phyloP scores from a whole-genome alignment of 1,140 invertebrate species.

The Apis cerana region DNA sequence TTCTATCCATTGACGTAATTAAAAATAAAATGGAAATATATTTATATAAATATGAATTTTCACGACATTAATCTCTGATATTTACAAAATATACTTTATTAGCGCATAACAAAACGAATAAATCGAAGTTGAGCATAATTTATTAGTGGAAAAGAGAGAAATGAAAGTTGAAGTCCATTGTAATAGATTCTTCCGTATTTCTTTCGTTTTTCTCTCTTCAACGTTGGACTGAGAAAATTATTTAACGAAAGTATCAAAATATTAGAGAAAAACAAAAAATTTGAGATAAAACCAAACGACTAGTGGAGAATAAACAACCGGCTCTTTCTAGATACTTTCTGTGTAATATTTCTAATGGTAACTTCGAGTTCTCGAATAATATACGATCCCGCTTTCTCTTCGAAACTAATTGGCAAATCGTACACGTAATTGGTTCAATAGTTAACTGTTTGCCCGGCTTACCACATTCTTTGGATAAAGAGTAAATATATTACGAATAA shows the following conservation, averaged over 20 bases:
- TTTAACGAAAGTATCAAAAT: not conserved
- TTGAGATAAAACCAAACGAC: not conserved
- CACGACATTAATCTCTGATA: not conserved
- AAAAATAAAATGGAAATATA: not conserved
- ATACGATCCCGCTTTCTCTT: constrained; percentile 25
- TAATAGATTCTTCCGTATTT: too few species aligned
- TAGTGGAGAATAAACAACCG: not conserved
- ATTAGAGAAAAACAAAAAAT: not conserved
- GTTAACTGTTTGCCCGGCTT: not conserved
- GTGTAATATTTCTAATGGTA: constrained; percentile 12
- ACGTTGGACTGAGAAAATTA: not conserved
- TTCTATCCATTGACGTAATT: not conserved
- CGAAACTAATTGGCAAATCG: constrained; percentile 20
- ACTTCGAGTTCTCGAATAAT: constrained; percentile 8
- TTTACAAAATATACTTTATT: not conserved
- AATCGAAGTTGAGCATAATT: too few species aligned
- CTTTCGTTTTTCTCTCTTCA: too few species aligned
- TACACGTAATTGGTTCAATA: constrained; percentile 1
- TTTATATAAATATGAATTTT: too few species aligned
- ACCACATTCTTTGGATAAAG: not conserved
- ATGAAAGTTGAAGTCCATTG: too few species aligned
- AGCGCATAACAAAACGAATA: too few species aligned
- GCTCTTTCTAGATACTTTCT: constrained; percentile 19
- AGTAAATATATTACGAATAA: not conserved
- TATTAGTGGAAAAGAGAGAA: too few species aligned